Evolutionary conservation across 2,113 vertebrate species (phyloP).

Genomic region (Empidonax alnorum): DNA sequence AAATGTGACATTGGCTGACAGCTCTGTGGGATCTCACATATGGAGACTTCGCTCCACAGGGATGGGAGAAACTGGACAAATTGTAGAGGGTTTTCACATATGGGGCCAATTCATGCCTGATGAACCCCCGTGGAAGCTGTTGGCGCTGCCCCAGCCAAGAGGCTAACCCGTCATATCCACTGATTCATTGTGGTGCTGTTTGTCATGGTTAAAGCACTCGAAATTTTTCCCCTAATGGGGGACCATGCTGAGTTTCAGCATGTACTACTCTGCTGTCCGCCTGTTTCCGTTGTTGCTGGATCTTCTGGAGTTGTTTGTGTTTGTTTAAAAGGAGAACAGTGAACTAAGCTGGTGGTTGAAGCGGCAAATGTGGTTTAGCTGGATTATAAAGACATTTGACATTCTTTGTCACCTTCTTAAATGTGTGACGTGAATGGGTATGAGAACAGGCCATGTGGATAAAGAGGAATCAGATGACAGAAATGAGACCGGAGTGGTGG

Average conservation of each 20-base stretch:
- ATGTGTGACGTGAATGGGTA: slow-evolving; percentile 37
- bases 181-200: slow-evolving; percentile 38
- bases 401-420: slow-evolving; percentile 38
- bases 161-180: slow-evolving; percentile 40
- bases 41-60: slow-evolving; percentile 49
- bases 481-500: slow-evolving; percentile 12
- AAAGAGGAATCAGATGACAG: slow-evolving; percentile 49
- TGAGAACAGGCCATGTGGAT: not conserved
- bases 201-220: slow-evolving; percentile 44
- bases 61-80: slow-evolving; percentile 66
- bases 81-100: slow-evolving; percentile 56
- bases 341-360: not conserved
- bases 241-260: slow-evolving; percentile 57
- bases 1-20: slow-evolving; percentile 66
- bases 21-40: slow-evolving; percentile 67
- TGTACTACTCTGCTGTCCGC: slow-evolving; percentile 24
- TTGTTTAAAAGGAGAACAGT: slow-evolving; percentile 29
- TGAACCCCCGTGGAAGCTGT: slow-evolving; percentile 57
- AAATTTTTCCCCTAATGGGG: slow-evolving; percentile 52
- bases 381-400: slow-evolving; percentile 48
- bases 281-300: slow-evolving; percentile 44
- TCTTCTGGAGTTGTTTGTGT: slow-evolving; percentile 52
- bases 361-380: slow-evolving; percentile 22
- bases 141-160: slow-evolving; percentile 27
- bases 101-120: slow-evolving; percentile 64